Evolutionary conservation across 2,888 invertebrate genomes (phyloP).

Genomic region (Timema podura): DNA sequence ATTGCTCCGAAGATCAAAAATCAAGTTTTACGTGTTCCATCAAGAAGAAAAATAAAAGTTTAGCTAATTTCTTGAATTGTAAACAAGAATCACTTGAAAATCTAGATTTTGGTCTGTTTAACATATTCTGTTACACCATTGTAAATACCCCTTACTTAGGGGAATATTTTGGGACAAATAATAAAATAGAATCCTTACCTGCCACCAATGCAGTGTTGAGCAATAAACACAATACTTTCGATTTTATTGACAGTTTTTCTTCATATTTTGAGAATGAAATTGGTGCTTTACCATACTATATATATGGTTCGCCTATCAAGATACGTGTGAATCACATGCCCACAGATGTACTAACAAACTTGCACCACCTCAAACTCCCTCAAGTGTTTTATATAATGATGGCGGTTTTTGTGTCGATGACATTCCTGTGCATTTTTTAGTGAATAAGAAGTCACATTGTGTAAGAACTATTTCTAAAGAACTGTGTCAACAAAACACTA

Average conservation of each 20-base stretch:
- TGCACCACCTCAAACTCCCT: constrained; percentile 18
- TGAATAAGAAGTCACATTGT: constrained; percentile 20
- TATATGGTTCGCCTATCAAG: constrained; percentile 16
- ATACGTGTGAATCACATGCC: not conserved
- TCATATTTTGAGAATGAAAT: not conserved
- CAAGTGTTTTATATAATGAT: not conserved
- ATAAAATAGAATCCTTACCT: constrained; percentile 22
- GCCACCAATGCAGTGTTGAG: constrained; percentile 14
- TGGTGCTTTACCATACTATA: constrained; percentile 14
- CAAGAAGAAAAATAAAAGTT: not conserved
- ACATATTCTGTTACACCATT: constrained; percentile 19
- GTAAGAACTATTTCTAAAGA: constrained; percentile 14
- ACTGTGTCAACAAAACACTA: constrained; percentile 3
- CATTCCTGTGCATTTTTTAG: constrained; percentile 17
- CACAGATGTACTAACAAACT: not conserved
- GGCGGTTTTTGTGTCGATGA: constrained; percentile 17
- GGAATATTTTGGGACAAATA: constrained; percentile 19
- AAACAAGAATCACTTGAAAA: not conserved
- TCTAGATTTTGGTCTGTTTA: not conserved
- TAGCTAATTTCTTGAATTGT: constrained; percentile 5
- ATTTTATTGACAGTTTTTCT: not conserved
- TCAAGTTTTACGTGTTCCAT: constrained; percentile 20
- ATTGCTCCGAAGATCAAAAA: constrained; percentile 26
- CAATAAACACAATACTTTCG: constrained; percentile 10
- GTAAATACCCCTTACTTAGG: constrained; percentile 29